Conservation (phyloP, 2,888 invertebrate genomes). For the Micropterix aruncella region DNA sequence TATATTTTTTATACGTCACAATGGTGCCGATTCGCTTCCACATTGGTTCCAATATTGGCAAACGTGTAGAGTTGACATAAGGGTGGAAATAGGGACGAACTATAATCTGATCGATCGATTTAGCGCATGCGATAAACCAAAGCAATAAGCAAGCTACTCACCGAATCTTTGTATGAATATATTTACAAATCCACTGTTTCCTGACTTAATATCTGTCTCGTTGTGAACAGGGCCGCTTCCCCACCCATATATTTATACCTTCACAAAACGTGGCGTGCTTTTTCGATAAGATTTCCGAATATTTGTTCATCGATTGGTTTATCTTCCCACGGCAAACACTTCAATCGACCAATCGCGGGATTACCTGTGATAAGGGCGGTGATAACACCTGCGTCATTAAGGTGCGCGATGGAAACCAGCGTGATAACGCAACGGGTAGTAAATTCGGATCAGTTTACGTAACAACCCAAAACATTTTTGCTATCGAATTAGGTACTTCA, state of each 20-base stretch:
- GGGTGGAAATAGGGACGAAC: too few species aligned
- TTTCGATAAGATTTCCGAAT: constrained; percentile 30
- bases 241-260: not conserved
- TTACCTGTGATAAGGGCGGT: constrained; percentile 24
- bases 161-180: too few species aligned
- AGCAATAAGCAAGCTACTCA: too few species aligned
- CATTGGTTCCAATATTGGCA: too few species aligned
- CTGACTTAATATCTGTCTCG: not conserved
- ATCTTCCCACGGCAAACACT: constrained; percentile 34
- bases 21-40: too few species aligned
- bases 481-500: not conserved
- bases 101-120: too few species aligned
- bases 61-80: too few species aligned
- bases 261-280: too few species aligned
- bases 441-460: constrained; percentile 4
- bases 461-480: constrained; percentile 5
- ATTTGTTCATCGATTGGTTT: constrained; percentile 32
- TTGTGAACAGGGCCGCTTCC: not conserved
- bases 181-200: not conserved
- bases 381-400: constrained; percentile 1
- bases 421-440: constrained; percentile 1
- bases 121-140: too few species aligned
- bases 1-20: too few species aligned
- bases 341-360: constrained; percentile 31
- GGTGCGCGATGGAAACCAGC: constrained; percentile 9